These are phyloP conservation scores for Gymnosoma rotundatum DNA, from an alignment of 2,888 invertebrate species.

Conservation along the genomic window DNA sequence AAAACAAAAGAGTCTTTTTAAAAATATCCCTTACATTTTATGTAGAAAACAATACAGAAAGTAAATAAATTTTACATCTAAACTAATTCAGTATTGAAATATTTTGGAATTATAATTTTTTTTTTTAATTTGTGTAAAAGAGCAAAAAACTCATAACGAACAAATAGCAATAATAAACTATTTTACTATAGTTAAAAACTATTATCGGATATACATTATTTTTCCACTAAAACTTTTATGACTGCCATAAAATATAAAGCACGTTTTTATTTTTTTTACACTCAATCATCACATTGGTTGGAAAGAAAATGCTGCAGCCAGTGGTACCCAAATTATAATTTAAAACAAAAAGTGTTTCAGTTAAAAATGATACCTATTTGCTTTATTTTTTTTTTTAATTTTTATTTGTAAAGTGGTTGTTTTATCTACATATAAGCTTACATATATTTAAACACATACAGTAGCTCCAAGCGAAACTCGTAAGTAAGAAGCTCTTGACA, in stretches of 20 bases:
- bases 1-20: neutral
- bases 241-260: slow-evolving; percentile 13
- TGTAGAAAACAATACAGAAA: neutral
- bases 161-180: slow-evolving; percentile 20
- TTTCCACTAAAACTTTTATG: slow-evolving; percentile 16
- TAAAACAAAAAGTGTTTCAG: neutral
- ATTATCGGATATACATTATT: neutral
- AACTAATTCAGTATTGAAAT: slow-evolving; percentile 28
- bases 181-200: slow-evolving; percentile 18
- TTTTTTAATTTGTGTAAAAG: slow-evolving; percentile 3
- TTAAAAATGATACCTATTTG: too few relatives aligned
- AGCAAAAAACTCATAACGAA: slow-evolving; percentile 23
- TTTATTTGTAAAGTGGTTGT: too few relatives aligned
- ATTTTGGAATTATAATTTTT: neutral
- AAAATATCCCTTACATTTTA: neutral
- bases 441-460: too few relatives aligned
- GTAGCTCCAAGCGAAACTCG: too few relatives aligned
- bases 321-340: slow-evolving; percentile 23
- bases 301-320: neutral
- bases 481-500: too few relatives aligned
- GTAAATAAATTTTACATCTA: slow-evolving; percentile 47
- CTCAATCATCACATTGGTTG: slow-evolving; percentile 20
- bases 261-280: slow-evolving; percentile 12
- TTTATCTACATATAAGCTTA: too few relatives aligned
- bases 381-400: too few relatives aligned